Percentiles rank a stretch among this genome's conserved stretches.
These are phyloP conservation scores for Brachyptera risi DNA, from an alignment of 2,888 invertebrate species.

Conservation along the genomic window DNA sequence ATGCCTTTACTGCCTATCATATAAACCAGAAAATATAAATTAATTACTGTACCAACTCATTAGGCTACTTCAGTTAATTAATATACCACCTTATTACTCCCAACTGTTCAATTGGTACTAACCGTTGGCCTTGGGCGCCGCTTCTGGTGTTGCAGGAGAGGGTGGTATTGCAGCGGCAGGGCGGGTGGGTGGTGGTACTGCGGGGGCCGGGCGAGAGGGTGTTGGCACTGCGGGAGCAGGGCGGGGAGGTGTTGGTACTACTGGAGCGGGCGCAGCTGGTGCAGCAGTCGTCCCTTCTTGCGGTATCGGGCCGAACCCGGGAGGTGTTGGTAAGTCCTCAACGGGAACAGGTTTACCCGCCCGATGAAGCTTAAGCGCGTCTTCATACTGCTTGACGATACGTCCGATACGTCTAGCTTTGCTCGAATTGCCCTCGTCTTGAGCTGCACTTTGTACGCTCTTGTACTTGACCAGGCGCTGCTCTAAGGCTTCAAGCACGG, in stretches of 20 bases:
- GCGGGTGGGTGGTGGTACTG: slow-evolving; percentile 22
- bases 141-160: slow-evolving; percentile 26
- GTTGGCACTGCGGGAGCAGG: slow-evolving; percentile 27
- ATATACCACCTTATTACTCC: too few species aligned
- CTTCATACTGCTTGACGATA: slow-evolving; percentile 87
- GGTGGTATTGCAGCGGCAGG: slow-evolving; percentile 3
- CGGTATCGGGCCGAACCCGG: slow-evolving; percentile 56
- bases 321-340: slow-evolving; percentile 84
- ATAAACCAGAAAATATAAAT: background rate
- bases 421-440: slow-evolving; percentile 73
- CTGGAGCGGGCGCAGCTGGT: slow-evolving; percentile 33
- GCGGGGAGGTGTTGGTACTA: slow-evolving; percentile 24
- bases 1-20: too few species aligned
- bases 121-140: slow-evolving; percentile 18
- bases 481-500: slow-evolving; percentile 69
- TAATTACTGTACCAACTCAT: background rate
- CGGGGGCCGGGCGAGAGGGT: slow-evolving; percentile 34
- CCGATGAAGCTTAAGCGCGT: slow-evolving; percentile 50
- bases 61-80: too few species aligned
- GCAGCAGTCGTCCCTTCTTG: slow-evolving; percentile 37
- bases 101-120: slow-evolving; percentile 1
- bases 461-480: slow-evolving; percentile 79
- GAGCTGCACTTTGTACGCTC: slow-evolving; percentile 69
- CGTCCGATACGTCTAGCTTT: slow-evolving; percentile 87
- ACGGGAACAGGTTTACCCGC: slow-evolving; percentile 69